Conservation (phyloP, 2,888 invertebrate genomes). For the Sceliomorpha sp. region DNA sequence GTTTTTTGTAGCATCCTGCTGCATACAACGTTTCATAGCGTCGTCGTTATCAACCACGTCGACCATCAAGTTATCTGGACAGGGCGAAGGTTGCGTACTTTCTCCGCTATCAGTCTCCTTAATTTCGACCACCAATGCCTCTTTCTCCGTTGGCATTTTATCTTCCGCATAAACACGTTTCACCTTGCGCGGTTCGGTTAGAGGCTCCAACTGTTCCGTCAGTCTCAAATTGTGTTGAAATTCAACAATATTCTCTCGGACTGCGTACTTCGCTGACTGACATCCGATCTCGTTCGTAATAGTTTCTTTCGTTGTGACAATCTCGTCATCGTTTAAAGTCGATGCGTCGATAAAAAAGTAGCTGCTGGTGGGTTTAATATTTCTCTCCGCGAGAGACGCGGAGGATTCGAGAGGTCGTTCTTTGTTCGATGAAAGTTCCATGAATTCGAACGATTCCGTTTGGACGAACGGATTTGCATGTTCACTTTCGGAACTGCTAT, state of each 20-base stretch:
- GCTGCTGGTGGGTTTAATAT: conserved; percentile 76
- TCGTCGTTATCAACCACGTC: conserved; percentile 47
- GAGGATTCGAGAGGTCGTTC: conserved; percentile 37
- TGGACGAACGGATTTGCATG: conserved; percentile 62
- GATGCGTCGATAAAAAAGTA: conserved; percentile 91
- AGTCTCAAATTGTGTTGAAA: conserved; percentile 73
- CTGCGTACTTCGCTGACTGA: conserved; percentile 41
- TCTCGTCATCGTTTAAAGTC: conserved; percentile 85
- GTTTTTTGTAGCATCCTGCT: conserved; percentile 27
- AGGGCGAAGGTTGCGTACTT: conserved; percentile 75
- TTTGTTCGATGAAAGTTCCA: conserved; percentile 53
- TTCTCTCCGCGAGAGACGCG: conserved; percentile 25
- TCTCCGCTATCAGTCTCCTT: conserved; percentile 78
- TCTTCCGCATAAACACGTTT: conserved; percentile 67
- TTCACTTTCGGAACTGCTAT: conserved; percentile 63
- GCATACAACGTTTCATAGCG: neutral
- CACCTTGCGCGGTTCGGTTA: conserved; percentile 63
- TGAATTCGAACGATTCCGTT: conserved; percentile 68
- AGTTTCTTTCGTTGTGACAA: conserved; percentile 17
- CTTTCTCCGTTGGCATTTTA: conserved; percentile 68
- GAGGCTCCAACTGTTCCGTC: conserved; percentile 69
- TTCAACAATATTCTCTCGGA: conserved; percentile 69
- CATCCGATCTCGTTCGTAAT: conserved; percentile 16
- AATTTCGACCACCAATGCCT: conserved; percentile 76
- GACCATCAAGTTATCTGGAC: conserved; percentile 69